Conservation (phyloP, 2,888 invertebrate species). For the Metallyticus violacea region DNA sequence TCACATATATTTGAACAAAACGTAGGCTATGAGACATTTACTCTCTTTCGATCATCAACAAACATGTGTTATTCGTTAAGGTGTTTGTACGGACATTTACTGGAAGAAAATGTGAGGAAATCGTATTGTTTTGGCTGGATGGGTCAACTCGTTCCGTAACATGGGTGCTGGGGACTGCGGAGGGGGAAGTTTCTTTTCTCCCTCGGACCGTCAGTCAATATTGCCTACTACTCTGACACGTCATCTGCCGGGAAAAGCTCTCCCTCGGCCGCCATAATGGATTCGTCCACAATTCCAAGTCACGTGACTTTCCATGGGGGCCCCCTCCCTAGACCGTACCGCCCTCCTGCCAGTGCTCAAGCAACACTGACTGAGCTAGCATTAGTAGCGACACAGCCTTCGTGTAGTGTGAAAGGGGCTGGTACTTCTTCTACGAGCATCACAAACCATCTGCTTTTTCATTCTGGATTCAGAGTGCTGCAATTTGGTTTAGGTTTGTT, state of each 20-base stretch:
- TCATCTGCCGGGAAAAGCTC: not conserved
- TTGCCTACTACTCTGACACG: constrained; percentile 10
- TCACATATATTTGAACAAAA: too few species aligned
- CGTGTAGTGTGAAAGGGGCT: not conserved
- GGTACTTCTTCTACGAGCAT: not conserved
- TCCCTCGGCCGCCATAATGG: constrained; percentile 5
- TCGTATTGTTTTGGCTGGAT: not conserved
- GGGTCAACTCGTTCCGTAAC: too few species aligned
- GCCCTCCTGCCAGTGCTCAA: constrained; percentile 9
- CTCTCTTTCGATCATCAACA: too few species aligned
- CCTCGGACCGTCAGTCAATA: constrained; percentile 18
- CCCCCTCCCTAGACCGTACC: constrained; percentile 20
- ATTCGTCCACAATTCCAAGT: constrained; percentile 17
- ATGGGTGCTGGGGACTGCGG: not conserved
- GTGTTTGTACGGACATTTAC: too few species aligned
- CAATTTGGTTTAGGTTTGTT: not conserved
- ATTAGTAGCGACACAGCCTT: constrained; percentile 7
- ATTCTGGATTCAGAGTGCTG: not conserved
- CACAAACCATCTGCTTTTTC: not conserved
- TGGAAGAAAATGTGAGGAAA: not conserved
- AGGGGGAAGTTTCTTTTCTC: not conserved
- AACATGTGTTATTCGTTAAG: too few species aligned
- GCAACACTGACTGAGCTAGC: constrained; percentile 13
- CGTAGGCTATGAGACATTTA: too few species aligned
- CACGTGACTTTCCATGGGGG: constrained; percentile 16